Evolutionary conservation across 2,797 vertebrate genomes (phyloP).

Genomic region (Rhinichthys osculus): DNA sequence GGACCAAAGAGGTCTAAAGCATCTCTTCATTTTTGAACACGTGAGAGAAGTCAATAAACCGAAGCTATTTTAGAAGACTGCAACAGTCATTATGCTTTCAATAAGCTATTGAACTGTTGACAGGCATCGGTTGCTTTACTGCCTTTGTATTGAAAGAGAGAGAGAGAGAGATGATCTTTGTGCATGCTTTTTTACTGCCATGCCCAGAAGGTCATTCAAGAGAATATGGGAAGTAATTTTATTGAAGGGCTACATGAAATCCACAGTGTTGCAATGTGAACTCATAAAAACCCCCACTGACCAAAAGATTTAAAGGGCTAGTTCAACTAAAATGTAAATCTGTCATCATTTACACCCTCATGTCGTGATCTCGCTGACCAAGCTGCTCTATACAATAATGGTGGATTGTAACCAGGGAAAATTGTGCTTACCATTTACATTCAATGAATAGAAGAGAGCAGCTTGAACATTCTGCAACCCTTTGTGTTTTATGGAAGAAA

Average conservation of each 20-base stretch:
- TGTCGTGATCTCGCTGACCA: background rate
- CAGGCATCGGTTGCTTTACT: conserved; percentile 18
- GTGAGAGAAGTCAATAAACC: conserved; percentile 8
- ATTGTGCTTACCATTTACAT: background rate
- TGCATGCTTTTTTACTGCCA: conserved; percentile 45
- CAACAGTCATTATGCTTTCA: conserved; percentile 21
- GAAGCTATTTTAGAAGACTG: conserved; percentile 14
- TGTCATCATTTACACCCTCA: background rate
- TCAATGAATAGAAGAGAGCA: background rate
- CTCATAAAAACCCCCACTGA: background rate
- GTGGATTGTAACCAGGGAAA: background rate
- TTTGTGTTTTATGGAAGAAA: background rate
- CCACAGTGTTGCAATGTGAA: conserved; percentile 36
- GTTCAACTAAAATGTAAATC: background rate
- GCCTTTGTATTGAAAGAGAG: conserved; percentile 21
- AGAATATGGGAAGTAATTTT: background rate
- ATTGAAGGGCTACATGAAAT: conserved; percentile 42
- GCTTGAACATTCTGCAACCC: background rate
- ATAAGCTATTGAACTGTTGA: conserved; percentile 20
- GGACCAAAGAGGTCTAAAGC: conserved; percentile 31
- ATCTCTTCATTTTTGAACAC: background rate
- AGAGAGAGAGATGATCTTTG: background rate
- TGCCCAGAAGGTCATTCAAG: conserved; percentile 10
- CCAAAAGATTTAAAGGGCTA: background rate
- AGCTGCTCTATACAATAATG: background rate